Evolutionary conservation across 2,113 vertebrate genomes (phyloP), one percentile per base, ranked within the genome.

Genomic region (Sebastes fasciatus): DNA sequence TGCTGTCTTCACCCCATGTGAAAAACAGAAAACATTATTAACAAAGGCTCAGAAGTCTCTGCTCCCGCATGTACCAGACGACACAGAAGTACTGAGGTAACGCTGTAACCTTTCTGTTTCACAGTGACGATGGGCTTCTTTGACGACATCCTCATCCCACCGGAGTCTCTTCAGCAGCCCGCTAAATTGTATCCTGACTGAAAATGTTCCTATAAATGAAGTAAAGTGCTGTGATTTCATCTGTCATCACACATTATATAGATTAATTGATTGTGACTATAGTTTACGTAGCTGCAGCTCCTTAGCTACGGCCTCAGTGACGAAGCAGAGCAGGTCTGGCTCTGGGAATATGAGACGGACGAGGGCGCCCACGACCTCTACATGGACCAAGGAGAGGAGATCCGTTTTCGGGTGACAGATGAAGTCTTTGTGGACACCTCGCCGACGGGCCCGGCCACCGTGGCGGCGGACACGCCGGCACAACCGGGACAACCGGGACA

Each of bases 281-380:
- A 61, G 23, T 2, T 65, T 2, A 34, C 55, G 61, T 61, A 57
- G 61, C 19, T 13, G 54, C 61, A 70, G 17, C 23, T 94, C 93
- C 95, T 97, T 97, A 94, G 95, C 95, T 14, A 2, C n/a, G 11
- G 61, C 19, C 16, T 17, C 93, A 99, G 98, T 0, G 98, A 99
- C 1, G 98, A 99, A 80, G 94, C 97, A 0, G 98, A 99, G 91
- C 98, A 99, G 86, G 98, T 99, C 58, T 99, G 98, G 98, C 95
- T 99, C 17, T 99, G 98, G 98, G 98, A 99, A 76, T 99, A 99
- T 0, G 98, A 99, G 94, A 99, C 98, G 0, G 98, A 99, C 11
- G 98, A 99, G 82, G 98, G 98, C 0, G 97, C 98, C 1, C 98
- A 99, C 0, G 98, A 99, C 94, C 96, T 99, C 77, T 99, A 99